A percentile compares a stretch with the other conserved stretches of the same genome.
These are phyloP conservation scores for Manduca sexta DNA, from an alignment of 1,140 invertebrate species.

Conservation along the genomic window DNA sequence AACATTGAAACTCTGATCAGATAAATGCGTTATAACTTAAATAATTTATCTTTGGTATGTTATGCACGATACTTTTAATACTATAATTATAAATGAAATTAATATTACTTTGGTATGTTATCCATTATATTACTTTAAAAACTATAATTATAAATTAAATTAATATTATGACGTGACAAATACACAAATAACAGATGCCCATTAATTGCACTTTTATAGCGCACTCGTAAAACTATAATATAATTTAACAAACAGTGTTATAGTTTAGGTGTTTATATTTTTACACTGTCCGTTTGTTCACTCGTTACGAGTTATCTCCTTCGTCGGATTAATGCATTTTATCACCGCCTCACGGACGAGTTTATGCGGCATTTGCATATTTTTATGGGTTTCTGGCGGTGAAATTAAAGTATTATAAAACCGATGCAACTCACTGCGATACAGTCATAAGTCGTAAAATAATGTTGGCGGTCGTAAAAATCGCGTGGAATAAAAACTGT, in stretches of 20 bases:
- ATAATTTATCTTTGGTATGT: no score
- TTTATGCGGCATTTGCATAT: constrained; percentile 63
- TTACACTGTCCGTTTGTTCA: neutral
- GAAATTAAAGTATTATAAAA: constrained; percentile 69
- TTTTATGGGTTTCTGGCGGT: constrained; percentile 66
- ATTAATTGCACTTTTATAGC: neutral
- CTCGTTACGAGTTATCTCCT: neutral
- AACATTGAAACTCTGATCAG: no score
- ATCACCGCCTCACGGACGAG: constrained; percentile 32
- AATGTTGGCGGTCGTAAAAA: constrained; percentile 57
- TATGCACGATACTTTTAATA: no score
- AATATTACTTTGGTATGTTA: no score
- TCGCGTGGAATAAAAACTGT: constrained; percentile 50
- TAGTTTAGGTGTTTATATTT: neutral
- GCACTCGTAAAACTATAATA: neutral
- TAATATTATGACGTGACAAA: neutral
- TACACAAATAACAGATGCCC: neutral
- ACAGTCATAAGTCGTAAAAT: constrained; percentile 60
- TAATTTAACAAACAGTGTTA: neutral
- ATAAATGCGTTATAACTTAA: no score
- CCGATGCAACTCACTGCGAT: constrained; percentile 51
- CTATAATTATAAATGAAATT: no score
- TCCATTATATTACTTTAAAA: no score
- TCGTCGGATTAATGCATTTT: constrained; percentile 36
- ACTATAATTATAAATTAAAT: neutral